Conservation (phyloP, 2,113 vertebrate genomes). For the Picathartes gymnocephalus region DNA sequence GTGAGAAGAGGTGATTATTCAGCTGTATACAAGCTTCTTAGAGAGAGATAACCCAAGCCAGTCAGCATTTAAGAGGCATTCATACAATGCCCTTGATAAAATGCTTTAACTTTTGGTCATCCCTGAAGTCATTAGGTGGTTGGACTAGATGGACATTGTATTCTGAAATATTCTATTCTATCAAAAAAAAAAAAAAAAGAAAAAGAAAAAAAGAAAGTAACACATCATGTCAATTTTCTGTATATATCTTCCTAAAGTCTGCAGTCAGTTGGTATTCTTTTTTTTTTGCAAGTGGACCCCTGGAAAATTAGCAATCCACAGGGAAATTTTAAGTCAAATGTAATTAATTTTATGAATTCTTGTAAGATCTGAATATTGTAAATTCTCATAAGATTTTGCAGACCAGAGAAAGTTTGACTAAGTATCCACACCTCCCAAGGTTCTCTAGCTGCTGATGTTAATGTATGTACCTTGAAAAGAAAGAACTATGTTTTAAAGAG, state of each 20-base stretch:
- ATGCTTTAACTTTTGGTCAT: neutral
- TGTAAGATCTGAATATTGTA: neutral
- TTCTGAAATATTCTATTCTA: neutral
- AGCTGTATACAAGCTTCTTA: neutral
- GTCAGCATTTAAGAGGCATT: neutral
- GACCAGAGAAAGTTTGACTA: neutral
- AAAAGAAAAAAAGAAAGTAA: neutral
- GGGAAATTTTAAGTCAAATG: neutral
- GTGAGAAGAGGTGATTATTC: neutral
- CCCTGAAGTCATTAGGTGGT: neutral
- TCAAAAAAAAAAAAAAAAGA: neutral
- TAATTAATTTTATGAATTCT: neutral
- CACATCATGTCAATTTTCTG: neutral
- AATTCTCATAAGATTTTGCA: neutral
- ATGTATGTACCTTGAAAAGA: neutral
- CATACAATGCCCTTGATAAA: neutral
- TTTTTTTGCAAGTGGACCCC: fast-evolving
- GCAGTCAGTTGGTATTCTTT: neutral
- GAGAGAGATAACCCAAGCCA: fast-evolving
- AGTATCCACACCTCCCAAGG: neutral
- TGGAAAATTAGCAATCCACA: neutral
- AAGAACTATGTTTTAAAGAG: neutral
- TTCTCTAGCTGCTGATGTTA: neutral
- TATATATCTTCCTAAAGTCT: neutral
- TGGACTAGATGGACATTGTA: neutral